Base-by-base conservation (phyloP, 1,140 invertebrate genomes). In the Melitaea cinxia region DNA sequence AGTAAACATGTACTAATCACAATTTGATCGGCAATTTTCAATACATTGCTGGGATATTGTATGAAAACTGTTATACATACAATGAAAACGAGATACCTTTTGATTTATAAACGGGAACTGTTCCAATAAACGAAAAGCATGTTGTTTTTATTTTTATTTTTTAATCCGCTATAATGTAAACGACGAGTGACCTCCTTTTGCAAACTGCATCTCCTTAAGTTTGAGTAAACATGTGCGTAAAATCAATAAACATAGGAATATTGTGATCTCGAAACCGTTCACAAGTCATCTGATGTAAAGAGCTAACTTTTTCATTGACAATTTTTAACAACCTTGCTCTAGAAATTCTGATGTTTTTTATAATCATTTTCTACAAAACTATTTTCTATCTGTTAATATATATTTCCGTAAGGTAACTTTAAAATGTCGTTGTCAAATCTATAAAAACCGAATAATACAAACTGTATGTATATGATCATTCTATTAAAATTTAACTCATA, bases 51-150 rank as follows among this genome's bases (percentile, higher is more conserved):
- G 7, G 21, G 21, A 47, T 23, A 47, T n/a, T n/a, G n/a, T n/a
- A n/a, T n/a, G n/a, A n/a, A n/a, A n/a, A n/a, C n/a, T n/a, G n/a
- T n/a, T n/a, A n/a, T n/a, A n/a, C n/a, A n/a, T n/a, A n/a, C n/a
- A n/a, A n/a, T n/a, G 61, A 28, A 56, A 33, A 30, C 23, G 28
- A 26, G 52, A 37, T 33, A 66, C 54, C 54, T 70, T 58, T 61
- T 70, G 49, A 71, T 71, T 62, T 65, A 59, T 49, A 26, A 62
- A 59, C 60, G 33, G 68, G 64, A 64, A 71, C 3, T 35, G 59
- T 39, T 59, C 69, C 69, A 71, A 67, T 55, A 60, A 42, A 67
- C 50, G 55, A 33, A 47, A 47, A 45, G 14, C 49, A n/a, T 53
- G 23, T 56, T 57, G n/a, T n/a, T 42, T 5, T 62, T 59, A 30